phyloP scores from a whole-genome alignment of 2,797 vertebrate genomes.

The Dendrocincla fuliginosa region DNA sequence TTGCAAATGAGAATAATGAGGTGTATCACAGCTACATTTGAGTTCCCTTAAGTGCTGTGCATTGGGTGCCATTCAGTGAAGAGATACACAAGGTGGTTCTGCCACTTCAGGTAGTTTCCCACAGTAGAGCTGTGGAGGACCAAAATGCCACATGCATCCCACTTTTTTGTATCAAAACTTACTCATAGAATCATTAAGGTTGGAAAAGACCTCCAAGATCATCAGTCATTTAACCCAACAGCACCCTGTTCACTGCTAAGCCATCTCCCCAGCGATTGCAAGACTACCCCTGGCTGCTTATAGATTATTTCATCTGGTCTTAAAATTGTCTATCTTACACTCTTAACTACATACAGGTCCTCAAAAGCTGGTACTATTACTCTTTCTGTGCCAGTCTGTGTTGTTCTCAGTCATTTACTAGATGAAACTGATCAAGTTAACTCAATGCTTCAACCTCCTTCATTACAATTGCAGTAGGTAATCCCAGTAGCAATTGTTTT shows the following conservation, averaged over 20 bases:
- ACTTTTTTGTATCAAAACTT: not conserved
- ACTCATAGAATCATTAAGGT: not conserved
- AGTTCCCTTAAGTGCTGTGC: not conserved
- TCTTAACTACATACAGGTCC: not conserved
- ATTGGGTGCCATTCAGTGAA: not conserved
- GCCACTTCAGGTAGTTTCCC: not conserved
- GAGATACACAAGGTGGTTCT: not conserved
- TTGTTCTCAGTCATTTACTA: not conserved
- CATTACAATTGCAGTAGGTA: not conserved
- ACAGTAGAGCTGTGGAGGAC: not conserved
- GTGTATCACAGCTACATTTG: rapidly evolving
- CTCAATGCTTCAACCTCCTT: not conserved
- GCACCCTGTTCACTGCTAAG: not conserved
- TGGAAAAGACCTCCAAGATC: not conserved
- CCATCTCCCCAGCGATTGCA: rapidly evolving
- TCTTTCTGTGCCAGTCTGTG: not conserved
- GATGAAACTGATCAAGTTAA: not conserved
- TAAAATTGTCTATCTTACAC: not conserved
- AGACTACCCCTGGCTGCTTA: not conserved
- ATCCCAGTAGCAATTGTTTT: not conserved
- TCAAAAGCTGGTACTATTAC: not conserved
- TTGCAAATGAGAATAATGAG: not conserved
- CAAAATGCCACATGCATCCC: rapidly evolving
- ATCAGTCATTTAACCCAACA: not conserved
- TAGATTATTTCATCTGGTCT: not conserved